These are phyloP conservation scores for Serripes groenlandicus DNA, from an alignment of 2,888 invertebrate genomes.

Conservation along the genomic window DNA sequence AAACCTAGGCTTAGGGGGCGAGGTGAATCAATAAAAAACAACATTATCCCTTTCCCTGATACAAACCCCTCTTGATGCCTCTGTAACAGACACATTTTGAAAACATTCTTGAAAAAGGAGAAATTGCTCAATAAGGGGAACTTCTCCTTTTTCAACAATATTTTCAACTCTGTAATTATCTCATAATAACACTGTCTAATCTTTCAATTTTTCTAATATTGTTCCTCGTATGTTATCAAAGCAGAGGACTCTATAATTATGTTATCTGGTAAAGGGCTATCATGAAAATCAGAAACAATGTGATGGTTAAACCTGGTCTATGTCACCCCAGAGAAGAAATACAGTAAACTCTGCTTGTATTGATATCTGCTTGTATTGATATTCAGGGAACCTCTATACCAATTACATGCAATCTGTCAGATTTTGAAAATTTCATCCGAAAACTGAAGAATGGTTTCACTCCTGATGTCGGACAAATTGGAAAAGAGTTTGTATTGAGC, in stretches of 20 bases:
- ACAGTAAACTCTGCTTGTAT: no score
- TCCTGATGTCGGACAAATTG: no score
- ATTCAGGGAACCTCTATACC: no score
- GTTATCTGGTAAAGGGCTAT: background rate
- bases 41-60: background rate
- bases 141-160: conserved; percentile 9
- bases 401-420: no score
- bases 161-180: background rate
- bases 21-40: conserved; percentile 6
- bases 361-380: no score
- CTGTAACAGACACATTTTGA: background rate
- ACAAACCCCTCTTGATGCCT: background rate
- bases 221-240: background rate
- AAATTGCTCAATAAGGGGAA: background rate
- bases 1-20: background rate
- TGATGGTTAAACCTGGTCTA: no score
- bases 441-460: no score
- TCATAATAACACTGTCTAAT: background rate
- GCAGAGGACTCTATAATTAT: background rate
- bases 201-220: background rate
- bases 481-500: no score
- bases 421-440: no score
- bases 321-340: no score
- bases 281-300: no score
- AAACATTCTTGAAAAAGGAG: background rate